phyloP scores from a whole-genome alignment of 2,113 vertebrate genomes.

The Microcebus ravelobensis region DNA sequence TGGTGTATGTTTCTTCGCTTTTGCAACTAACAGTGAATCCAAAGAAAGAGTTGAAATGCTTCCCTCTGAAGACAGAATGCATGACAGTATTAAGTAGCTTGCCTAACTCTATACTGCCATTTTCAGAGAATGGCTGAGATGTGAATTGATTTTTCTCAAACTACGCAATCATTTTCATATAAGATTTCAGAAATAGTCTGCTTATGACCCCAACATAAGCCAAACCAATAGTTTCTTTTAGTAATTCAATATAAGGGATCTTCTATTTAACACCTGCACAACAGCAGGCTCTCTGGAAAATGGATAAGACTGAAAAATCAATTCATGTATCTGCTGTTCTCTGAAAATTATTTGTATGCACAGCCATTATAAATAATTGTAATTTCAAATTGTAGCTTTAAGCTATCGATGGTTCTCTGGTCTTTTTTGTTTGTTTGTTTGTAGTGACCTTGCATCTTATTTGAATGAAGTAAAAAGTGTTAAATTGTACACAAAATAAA shows the following conservation, averaged over 20 bases:
- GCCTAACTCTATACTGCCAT: accelerated
- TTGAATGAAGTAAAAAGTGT: not conserved
- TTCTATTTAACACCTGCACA: not conserved
- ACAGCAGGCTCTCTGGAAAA: conserved; percentile 10
- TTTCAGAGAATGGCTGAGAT: not conserved
- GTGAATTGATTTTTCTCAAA: not conserved
- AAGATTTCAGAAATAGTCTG: not conserved
- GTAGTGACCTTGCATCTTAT: not conserved
- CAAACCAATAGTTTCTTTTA: not conserved
- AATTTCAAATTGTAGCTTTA: not conserved
- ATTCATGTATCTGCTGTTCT: not conserved
- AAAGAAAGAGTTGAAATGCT: not conserved
- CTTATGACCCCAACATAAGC: not conserved
- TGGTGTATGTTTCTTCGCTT: not conserved
- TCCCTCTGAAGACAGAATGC: not conserved
- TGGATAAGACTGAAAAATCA: not conserved
- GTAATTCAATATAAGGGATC: not conserved
- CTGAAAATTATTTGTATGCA: not conserved
- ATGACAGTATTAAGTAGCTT: not conserved
- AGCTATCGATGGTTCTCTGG: not conserved
- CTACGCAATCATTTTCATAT: not conserved
- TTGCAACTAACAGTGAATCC: not conserved
- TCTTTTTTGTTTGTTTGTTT: not conserved
- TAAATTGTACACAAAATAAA: not conserved
- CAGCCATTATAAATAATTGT: not conserved